phyloP scores from a whole-genome alignment of 1,140 invertebrate species.

The Microvelia longipes region DNA sequence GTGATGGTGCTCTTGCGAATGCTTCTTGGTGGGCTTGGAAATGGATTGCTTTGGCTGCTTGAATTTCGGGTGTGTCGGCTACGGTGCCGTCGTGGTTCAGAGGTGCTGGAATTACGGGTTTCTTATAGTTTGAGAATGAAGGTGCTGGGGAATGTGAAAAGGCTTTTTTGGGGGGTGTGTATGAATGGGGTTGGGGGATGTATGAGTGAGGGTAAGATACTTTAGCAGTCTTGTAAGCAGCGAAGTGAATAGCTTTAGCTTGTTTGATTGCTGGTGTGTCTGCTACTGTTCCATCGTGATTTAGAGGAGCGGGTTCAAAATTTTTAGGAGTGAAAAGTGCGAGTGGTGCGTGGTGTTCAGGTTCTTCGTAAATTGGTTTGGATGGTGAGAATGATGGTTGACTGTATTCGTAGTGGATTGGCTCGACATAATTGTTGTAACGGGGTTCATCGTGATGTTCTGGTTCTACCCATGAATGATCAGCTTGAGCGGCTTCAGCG shows the following conservation, averaged over 20 bases:
- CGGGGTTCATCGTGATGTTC: background rate
- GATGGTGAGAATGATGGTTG: background rate
- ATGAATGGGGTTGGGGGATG: background rate
- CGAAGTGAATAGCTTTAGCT: slow-evolving; percentile 22
- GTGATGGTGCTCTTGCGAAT: slow-evolving; percentile 24
- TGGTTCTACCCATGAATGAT: background rate
- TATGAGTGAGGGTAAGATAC: slow-evolving; percentile 26
- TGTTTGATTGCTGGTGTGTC: slow-evolving; percentile 20
- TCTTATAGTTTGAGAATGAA: slow-evolving; percentile 31
- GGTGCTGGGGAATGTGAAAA: slow-evolving; percentile 22
- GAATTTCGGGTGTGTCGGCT: slow-evolving; percentile 8
- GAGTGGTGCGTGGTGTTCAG: background rate
- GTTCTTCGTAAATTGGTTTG: background rate
- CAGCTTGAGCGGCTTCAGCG: slow-evolving; percentile 9
- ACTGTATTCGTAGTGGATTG: background rate
- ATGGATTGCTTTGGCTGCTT: slow-evolving; percentile 38
- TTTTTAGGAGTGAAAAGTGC: background rate
- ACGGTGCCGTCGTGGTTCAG: slow-evolving; percentile 12
- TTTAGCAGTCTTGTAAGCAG: slow-evolving; percentile 33
- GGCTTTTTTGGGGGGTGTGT: slow-evolving; percentile 2
- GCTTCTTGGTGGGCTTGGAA: slow-evolving; percentile 38
- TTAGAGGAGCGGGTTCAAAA: slow-evolving; percentile 3
- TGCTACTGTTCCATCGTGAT: slow-evolving; percentile 32
- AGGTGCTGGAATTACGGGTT: slow-evolving; percentile 19
- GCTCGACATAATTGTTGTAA: background rate